Conservation (phyloP, 2,888 invertebrate species). For the Acrobasis suavella region DNA sequence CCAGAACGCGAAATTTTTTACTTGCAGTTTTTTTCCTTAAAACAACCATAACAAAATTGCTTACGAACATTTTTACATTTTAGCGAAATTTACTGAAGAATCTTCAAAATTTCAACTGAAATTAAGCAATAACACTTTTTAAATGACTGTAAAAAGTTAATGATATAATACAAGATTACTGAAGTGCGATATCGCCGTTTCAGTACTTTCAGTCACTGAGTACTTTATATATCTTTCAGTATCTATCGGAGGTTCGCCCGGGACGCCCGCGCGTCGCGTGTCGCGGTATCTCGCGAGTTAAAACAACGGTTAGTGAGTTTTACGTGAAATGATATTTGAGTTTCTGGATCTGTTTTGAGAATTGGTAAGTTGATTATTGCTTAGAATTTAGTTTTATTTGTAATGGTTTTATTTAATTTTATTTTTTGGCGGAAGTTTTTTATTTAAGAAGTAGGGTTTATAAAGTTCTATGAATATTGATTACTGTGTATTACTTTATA, state of each 20-base stretch:
- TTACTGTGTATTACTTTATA: too few relatives aligned
- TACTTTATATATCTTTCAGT: slow-evolving; percentile 2
- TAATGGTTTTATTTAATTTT: background rate
- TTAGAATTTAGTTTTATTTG: too few relatives aligned
- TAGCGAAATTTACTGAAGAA: too few relatives aligned
- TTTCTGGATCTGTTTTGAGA: background rate
- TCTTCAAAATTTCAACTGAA: too few relatives aligned
- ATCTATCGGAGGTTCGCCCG: background rate
- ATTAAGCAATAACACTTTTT: too few relatives aligned
- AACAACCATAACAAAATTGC: too few relatives aligned
- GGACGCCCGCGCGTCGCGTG: background rate
- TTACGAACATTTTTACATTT: too few relatives aligned
- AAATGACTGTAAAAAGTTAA: background rate
- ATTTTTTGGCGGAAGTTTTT: background rate
- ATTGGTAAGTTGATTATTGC: background rate
- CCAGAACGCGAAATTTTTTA: too few relatives aligned
- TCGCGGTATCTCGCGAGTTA: background rate
- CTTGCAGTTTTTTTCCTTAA: too few relatives aligned
- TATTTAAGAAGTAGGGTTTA: too few relatives aligned
- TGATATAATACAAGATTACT: slow-evolving; percentile 2
- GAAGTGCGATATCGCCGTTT: background rate
- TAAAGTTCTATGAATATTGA: too few relatives aligned
- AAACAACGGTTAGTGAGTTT: background rate
- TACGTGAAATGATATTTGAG: slow-evolving; percentile 1
- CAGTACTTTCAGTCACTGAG: too few relatives aligned